phyloP scores from a whole-genome alignment of 64 coral and sea anemone species.

The Porites australiensis region DNA sequence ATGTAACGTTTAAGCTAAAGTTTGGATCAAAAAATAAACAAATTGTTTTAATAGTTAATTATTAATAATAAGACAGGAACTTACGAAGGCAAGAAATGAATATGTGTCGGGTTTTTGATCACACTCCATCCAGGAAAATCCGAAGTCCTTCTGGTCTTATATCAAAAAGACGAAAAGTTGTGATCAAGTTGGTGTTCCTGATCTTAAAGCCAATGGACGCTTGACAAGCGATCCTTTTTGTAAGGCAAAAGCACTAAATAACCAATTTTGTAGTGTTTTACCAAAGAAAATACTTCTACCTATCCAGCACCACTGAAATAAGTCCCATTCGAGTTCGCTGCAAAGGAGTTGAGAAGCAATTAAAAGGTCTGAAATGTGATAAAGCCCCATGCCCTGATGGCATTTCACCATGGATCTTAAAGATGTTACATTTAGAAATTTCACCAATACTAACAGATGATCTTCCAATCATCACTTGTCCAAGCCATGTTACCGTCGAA shows the following conservation, averaged over 20 bases:
- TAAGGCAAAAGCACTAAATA: slow-evolving; percentile 65
- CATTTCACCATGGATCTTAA: slow-evolving; percentile 42
- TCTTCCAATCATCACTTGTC: slow-evolving; percentile 41
- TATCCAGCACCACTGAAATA: neutral
- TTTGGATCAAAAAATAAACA: too few relatives aligned
- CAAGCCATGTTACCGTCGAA: neutral
- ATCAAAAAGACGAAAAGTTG: slow-evolving; percentile 40
- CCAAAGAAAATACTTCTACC: slow-evolving; percentile 25
- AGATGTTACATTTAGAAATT: slow-evolving; percentile 36
- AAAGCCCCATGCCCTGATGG: slow-evolving; percentile 44
- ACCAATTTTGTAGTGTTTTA: slow-evolving; percentile 65
- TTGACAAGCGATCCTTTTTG: slow-evolving; percentile 50
- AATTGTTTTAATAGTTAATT: too few relatives aligned
- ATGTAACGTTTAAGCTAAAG: too few relatives aligned
- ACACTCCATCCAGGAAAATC: slow-evolving; percentile 43
- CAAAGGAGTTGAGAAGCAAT: slow-evolving; percentile 61
- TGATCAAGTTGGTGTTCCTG: slow-evolving; percentile 69
- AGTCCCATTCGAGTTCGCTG: slow-evolving; percentile 32
- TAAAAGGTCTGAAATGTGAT: slow-evolving; percentile 21
- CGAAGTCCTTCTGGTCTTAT: slow-evolving; percentile 49
- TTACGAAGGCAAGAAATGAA: slow-evolving; percentile 26
- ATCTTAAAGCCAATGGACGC: slow-evolving; percentile 48
- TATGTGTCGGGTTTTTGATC: slow-evolving; percentile 50
- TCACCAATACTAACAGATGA: slow-evolving; percentile 50
- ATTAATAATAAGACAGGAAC: slow-evolving; percentile 22